phyloP scores from a whole-genome alignment of 2,113 vertebrate species.

The Amphilophus citrinellus region DNA sequence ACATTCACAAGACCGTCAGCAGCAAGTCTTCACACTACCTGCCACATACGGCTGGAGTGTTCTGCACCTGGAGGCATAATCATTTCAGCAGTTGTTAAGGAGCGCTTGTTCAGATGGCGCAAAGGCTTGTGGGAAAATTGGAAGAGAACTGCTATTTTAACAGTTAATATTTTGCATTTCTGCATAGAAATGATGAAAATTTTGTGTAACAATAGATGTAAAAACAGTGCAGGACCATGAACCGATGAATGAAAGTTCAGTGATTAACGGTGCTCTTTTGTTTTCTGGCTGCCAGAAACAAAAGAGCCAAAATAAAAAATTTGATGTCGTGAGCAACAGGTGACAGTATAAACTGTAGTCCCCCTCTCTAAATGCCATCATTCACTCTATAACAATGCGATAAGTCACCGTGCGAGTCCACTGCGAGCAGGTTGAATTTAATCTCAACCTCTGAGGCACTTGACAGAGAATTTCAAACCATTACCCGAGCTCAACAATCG shows the following conservation, averaged over 20 bases:
- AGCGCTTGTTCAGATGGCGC: conserved; percentile 36
- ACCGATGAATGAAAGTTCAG: not conserved
- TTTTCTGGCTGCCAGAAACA: not conserved
- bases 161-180: not conserved
- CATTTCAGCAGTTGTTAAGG: conserved; percentile 68
- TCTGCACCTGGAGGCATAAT: conserved; percentile 48
- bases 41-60: conserved; percentile 44
- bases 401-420: conserved; percentile 44
- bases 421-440: conserved; percentile 49
- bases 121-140: conserved; percentile 35
- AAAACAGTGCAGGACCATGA: not conserved
- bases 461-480: conserved; percentile 70
- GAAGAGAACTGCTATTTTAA: not conserved
- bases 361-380: conserved; percentile 26
- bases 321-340: conserved; percentile 1
- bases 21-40: conserved; percentile 41
- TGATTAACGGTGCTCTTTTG: not conserved
- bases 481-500: conserved; percentile 75
- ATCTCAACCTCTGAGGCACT: conserved; percentile 69
- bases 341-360: not conserved
- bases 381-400: conserved; percentile 29
- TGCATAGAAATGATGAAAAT: not conserved
- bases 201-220: not conserved
- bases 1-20: conserved; percentile 42
- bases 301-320: conserved; percentile 1